Percentiles rank a stretch among this genome's conserved stretches.
These are phyloP conservation scores for Arctia plantaginis DNA, from an alignment of 2,888 invertebrate species.

Conservation along the genomic window DNA sequence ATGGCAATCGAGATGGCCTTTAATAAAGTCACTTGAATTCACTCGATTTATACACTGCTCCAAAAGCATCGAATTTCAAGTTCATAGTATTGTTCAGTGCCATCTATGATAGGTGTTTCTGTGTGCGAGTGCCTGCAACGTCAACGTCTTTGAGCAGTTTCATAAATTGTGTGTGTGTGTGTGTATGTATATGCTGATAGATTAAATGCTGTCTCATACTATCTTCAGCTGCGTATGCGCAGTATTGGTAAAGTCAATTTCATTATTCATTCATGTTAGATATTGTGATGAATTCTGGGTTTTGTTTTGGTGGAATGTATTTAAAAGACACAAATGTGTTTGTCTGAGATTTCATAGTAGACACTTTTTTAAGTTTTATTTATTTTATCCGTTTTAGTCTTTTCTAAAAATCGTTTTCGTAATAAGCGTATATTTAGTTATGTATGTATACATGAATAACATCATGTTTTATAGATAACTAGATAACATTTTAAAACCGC, in stretches of 20 bases:
- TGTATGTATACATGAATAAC: background rate
- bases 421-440: background rate
- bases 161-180: constrained; percentile 52
- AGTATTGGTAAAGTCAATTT: constrained; percentile 34
- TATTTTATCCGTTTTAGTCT: too few species aligned
- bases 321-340: background rate
- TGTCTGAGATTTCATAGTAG: background rate
- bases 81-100: constrained; percentile 46
- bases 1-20: background rate
- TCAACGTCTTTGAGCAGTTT: constrained; percentile 61
- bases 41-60: background rate
- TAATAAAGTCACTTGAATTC: background rate
- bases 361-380: background rate
- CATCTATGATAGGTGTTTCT: constrained; percentile 44
- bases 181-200: constrained; percentile 63
- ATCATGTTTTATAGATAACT: background rate
- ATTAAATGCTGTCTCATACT: constrained; percentile 63
- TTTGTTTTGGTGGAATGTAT: constrained; percentile 15
- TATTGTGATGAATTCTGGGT: constrained; percentile 18
- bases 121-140: constrained; percentile 57
- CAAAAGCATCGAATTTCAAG: constrained; percentile 24
- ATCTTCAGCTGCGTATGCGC: constrained; percentile 30
- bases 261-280: constrained; percentile 30
- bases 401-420: background rate
- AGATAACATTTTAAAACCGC: background rate